phyloP scores from a whole-genome alignment of 2,797 vertebrate genomes.

The Phrynocephalus forsythii region DNA sequence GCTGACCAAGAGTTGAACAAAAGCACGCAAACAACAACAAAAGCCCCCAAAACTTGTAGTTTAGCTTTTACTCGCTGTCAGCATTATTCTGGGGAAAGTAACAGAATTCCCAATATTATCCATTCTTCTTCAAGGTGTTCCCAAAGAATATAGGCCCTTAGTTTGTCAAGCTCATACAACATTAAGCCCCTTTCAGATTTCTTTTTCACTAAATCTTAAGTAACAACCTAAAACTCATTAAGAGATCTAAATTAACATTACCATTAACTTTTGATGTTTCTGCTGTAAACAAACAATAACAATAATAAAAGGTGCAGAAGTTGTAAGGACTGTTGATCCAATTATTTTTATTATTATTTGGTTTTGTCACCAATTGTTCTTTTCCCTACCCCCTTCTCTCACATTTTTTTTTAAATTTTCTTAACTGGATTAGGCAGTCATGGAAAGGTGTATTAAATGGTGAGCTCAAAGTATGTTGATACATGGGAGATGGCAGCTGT shows the following conservation, averaged over 20 bases:
- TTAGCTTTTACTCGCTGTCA: constrained; percentile 60
- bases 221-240: constrained; percentile 64
- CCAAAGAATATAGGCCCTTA: constrained; percentile 59
- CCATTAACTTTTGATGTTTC: constrained; percentile 56
- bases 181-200: constrained; percentile 51
- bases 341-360: constrained; percentile 54
- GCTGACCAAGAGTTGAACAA: constrained; percentile 67
- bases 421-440: constrained; percentile 81
- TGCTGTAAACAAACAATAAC: constrained; percentile 49
- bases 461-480: constrained; percentile 78
- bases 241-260: constrained; percentile 60
- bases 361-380: constrained; percentile 48
- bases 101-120: constrained; percentile 52
- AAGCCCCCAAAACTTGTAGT: constrained; percentile 29
- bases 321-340: constrained; percentile 75
- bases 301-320: constrained; percentile 65
- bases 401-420: constrained; percentile 77
- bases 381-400: constrained; percentile 73
- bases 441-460: constrained; percentile 69
- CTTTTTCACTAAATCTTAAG: constrained; percentile 54
- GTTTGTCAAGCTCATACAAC: constrained; percentile 47
- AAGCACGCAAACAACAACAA: constrained; percentile 60
- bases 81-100: constrained; percentile 59
- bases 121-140: constrained; percentile 52
- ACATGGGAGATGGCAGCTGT: constrained; percentile 76